Conservation (phyloP, 2,888 invertebrate genomes). For the Lepidocyrtoides sp. region DNA sequence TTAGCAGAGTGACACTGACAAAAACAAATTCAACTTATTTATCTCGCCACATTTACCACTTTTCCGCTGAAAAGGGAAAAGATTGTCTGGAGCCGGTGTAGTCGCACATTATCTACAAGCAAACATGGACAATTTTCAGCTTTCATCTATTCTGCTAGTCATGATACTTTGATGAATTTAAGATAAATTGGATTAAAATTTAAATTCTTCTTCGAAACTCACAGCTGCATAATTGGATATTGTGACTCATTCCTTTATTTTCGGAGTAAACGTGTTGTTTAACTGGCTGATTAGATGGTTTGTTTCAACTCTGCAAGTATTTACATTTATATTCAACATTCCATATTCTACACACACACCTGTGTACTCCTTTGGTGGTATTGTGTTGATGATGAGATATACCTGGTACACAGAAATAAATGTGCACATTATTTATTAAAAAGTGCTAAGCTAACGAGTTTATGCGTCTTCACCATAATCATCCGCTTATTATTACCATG, state of each 20-base stretch:
- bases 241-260: conserved; percentile 7
- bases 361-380: background rate
- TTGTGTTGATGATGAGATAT: background rate
- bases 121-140: too few relatives aligned
- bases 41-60: conserved; percentile 61
- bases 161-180: conserved; percentile 51
- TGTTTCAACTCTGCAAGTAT: background rate
- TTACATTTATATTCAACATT: background rate
- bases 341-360: background rate
- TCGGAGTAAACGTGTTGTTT: background rate
- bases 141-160: too few relatives aligned
- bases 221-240: conserved; percentile 74
- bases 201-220: conserved; percentile 65
- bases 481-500: background rate
- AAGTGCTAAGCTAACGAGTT: background rate
- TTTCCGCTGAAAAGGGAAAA: background rate
- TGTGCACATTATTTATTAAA: background rate
- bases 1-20: background rate
- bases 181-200: conserved; percentile 75
- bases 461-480: background rate
- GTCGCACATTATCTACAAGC: too few relatives aligned
- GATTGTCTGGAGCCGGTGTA: conserved; percentile 42
- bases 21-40: background rate
- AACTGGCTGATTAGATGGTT: background rate
- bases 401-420: background rate